Evolutionary conservation across 1,140 invertebrate genomes (phyloP).

Genomic region (Planococcus citri): DNA sequence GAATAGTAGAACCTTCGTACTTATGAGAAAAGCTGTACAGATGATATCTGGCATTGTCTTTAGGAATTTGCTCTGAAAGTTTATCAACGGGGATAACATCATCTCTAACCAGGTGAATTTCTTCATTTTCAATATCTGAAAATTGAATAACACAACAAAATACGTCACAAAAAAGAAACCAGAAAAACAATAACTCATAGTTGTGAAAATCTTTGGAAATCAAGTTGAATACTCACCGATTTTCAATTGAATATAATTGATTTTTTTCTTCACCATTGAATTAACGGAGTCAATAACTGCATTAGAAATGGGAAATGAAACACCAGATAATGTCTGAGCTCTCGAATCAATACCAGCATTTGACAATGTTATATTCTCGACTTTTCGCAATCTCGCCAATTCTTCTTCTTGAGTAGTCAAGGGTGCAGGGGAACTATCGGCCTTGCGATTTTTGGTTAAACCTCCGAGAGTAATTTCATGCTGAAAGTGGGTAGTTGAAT

Average conservation of each 20-base stretch:
- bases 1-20: constrained; percentile 78
- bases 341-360: constrained; percentile 64
- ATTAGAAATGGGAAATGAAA: constrained; percentile 71
- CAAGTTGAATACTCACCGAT: constrained; percentile 41
- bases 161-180: background rate
- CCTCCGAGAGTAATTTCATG: constrained; percentile 71
- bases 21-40: constrained; percentile 82
- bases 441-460: constrained; percentile 63
- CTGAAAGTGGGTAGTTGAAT: constrained; percentile 36
- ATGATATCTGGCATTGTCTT: constrained; percentile 79
- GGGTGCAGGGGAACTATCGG: constrained; percentile 69
- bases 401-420: constrained; percentile 83
- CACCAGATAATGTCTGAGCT: constrained; percentile 81
- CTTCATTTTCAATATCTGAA: constrained; percentile 28
- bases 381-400: constrained; percentile 62
- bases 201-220: too few species aligned
- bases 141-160: too few species aligned
- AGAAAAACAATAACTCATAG: background rate
- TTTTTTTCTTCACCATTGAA: constrained; percentile 36
- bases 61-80: constrained; percentile 63
- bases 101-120: constrained; percentile 26
- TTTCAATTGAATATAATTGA: constrained; percentile 59
- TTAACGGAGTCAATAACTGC: constrained; percentile 45
- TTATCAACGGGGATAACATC: constrained; percentile 31
- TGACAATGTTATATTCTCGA: constrained; percentile 37